Percentiles rank a stretch among this genome's conserved stretches.
Conservation (phyloP, 2,888 invertebrate species). For the Pandemis corylana region DNA sequence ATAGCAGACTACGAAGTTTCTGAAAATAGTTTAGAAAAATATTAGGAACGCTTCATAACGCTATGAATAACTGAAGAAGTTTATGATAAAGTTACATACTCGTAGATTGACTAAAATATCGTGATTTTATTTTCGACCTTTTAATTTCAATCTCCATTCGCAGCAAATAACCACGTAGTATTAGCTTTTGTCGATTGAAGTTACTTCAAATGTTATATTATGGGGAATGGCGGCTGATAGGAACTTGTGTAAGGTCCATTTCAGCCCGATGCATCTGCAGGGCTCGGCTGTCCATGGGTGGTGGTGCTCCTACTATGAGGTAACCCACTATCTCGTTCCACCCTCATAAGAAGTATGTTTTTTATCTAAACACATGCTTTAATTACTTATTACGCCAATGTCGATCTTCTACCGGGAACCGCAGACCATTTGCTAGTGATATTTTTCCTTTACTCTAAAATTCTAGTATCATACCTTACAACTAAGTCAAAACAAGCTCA, state of each 20-base stretch:
- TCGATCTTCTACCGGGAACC: neutral
- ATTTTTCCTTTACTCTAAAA: neutral
- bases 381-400: neutral
- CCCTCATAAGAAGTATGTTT: too few species aligned
- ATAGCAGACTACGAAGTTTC: constrained; percentile 16
- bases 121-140: neutral
- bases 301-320: too few species aligned
- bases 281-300: too few species aligned
- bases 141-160: neutral
- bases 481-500: constrained; percentile 34
- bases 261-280: too few species aligned
- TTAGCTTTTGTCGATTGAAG: too few species aligned
- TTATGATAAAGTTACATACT: too few species aligned
- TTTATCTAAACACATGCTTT: too few species aligned
- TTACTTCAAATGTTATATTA: neutral
- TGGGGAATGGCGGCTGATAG: neutral
- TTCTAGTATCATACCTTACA: constrained; percentile 11
- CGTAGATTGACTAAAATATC: neutral
- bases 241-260: too few species aligned
- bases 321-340: too few species aligned
- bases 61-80: too few species aligned
- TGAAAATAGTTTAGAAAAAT: constrained; percentile 22
- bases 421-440: neutral
- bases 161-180: too few species aligned
- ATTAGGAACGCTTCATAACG: neutral